Base-by-base conservation (phyloP, 2,888 invertebrate species). In the Patella caerulea region DNA sequence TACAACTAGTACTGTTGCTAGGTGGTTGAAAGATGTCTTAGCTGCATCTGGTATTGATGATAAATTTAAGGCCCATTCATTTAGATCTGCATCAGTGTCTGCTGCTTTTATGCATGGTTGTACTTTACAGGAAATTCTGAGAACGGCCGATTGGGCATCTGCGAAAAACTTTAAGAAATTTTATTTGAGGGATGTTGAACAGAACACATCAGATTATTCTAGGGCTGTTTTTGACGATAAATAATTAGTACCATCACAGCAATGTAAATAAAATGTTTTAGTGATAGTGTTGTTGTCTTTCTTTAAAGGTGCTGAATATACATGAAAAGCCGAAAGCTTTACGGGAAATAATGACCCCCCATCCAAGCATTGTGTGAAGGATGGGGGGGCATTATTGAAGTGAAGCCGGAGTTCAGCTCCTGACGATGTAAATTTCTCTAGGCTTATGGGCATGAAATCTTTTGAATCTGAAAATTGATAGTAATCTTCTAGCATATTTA, bases 31-130 rank as follows among this genome's bases (percentile, higher is more conserved):
- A 14, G 45, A 71, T 12, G 45, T 52, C 76, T 54, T 74, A 77
- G 15, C 9, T 15, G 11, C 11, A 12, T 52, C 74, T 65, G 78
- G 76, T 55, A 78, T 76, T 34, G 71, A 80, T 76, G 53, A 29
- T 19, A 11, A 5, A 45, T 76, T 78, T 54, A 72, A 71, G 56
- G 76, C 80, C 5, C 80, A 78, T 65, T 78, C 78, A 11, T 77
- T 56, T 45, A 79, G 77, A 72, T 45, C 73, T 17, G 73, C 73
- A 9, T 45, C 73, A 15, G 52, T 19, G 11, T 73, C 73, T n/a
- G 52, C 29, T 34, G 73, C 73, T 14, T 73, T n/a, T 24, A 17
- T 53, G 14, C 34, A 19, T 53, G 73, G 73, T 12, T 59, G 59
- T 15, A n/a, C 59, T 19, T 59, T 59, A 59, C 17, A 59, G 17